A percentile compares a stretch with the other conserved stretches of the same genome.
These are phyloP conservation scores for Hyla sarda DNA, from an alignment of 2,113 vertebrate species.

Conservation along the genomic window DNA sequence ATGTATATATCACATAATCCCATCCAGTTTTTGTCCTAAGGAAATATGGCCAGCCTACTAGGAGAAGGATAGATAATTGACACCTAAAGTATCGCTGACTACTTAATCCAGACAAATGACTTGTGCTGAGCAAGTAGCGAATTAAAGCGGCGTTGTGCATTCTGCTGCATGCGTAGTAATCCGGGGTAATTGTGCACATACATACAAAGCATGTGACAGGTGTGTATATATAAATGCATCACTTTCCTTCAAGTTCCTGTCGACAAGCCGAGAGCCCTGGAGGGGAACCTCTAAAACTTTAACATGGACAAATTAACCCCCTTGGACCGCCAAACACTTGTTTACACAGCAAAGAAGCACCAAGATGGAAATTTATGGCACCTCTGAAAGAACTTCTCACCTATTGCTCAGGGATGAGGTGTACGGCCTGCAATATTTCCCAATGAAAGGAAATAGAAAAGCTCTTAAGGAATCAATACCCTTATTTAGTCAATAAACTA, in stretches of 20 bases:
- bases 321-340: constrained; percentile 69
- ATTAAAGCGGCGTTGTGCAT: constrained; percentile 23
- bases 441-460: constrained; percentile 69
- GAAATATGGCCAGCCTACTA: too few species aligned
- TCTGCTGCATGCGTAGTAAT: constrained; percentile 25
- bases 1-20: too few species aligned
- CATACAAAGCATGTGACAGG: constrained; percentile 56
- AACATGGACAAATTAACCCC: constrained; percentile 74
- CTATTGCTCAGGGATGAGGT: constrained; percentile 61
- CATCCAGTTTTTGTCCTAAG: too few species aligned
- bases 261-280: neutral
- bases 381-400: constrained; percentile 71
- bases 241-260: constrained; percentile 53
- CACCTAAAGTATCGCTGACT: neutral
- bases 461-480: constrained; percentile 79
- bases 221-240: accelerated
- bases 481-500: constrained; percentile 74
- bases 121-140: constrained; percentile 7
- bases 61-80: neutral
- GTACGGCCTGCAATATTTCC: constrained; percentile 68
- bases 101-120: constrained; percentile 8
- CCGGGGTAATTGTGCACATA: constrained; percentile 50
- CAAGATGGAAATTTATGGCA: constrained; percentile 74
- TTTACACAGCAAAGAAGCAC: constrained; percentile 71
- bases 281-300: constrained; percentile 62